phyloP scores from a whole-genome alignment of 30 jellyfish, hydroid and myxozoan genomes.

The Hydractinia symbiolongicarpus region DNA sequence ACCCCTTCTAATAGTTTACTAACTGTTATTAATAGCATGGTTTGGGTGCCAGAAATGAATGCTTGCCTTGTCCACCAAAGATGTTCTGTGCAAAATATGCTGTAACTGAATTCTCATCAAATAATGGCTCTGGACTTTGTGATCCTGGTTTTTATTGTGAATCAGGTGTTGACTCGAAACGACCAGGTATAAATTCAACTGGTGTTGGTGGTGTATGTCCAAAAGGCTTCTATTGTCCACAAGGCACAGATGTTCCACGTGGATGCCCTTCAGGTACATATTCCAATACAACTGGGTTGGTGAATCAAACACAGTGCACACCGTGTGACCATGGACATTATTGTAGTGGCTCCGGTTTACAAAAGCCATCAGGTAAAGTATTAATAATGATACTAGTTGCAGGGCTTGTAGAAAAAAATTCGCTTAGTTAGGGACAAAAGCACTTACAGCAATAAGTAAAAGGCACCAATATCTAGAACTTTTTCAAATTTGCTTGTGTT shows the following conservation, averaged over 20 bases:
- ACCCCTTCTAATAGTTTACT: too few relatives aligned
- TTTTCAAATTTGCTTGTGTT: too few relatives aligned
- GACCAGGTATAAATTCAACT: constrained; percentile 61
- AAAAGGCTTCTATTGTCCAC: constrained; percentile 80
- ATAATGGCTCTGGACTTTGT: constrained; percentile 74
- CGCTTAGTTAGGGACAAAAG: too few relatives aligned
- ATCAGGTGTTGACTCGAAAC: constrained; percentile 50
- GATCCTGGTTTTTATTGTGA: constrained; percentile 88
- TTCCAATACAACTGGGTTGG: constrained; percentile 45
- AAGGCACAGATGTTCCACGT: constrained; percentile 79
- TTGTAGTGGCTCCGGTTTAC: constrained; percentile 77
- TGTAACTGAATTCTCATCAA: constrained; percentile 58
- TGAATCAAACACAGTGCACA: constrained; percentile 61
- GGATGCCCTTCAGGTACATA: constrained; percentile 90
- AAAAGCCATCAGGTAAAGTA: constrained; percentile 71
- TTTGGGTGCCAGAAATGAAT: constrained; percentile 54
- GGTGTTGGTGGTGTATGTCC: constrained; percentile 98
- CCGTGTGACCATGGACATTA: constrained; percentile 76
- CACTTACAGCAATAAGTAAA: too few relatives aligned
- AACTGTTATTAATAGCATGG: constrained; percentile 49
- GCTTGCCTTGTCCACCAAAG: constrained; percentile 87
- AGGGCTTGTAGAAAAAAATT: too few relatives aligned
- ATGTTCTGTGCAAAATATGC: constrained; percentile 65
- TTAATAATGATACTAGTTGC: too few relatives aligned
- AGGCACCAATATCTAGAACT: too few relatives aligned